Base-by-base conservation (phyloP, 2,113 vertebrate species). In the Chaetodon trifascialis region DNA sequence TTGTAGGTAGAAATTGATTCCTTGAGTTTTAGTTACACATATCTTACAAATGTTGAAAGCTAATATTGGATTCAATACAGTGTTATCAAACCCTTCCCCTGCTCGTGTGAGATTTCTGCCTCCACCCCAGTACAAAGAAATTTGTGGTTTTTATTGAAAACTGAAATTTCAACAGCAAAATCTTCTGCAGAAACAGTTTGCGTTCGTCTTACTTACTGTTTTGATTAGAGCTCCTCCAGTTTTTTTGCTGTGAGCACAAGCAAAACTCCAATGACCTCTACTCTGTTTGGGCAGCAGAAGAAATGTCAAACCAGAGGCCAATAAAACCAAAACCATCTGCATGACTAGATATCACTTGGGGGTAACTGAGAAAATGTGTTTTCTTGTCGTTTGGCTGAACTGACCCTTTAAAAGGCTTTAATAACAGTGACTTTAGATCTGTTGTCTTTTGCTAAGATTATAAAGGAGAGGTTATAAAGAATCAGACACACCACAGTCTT, bases 301-400 rank as follows among this genome's bases (percentile, higher is more conserved):
- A 78, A 63, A 83, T 83, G 42, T 75, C 25, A 83, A 52, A 47
- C 51, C 30, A 5, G 36, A n/a, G 3, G 0, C 25, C 58, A 84
- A 66, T 69, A 73, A 60, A 76, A 56, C 36, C n/a, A 1, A 73
- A 77, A 62, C 63, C 40, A 55, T 77, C 63, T 83, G 67, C 78
- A 55, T 62, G 63, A 55, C 52, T 40, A 5, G 15, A 64, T 42
- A 34, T 34, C 44, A 63, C 34, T 60, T 19, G 6, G 7, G 68
- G 46, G 11, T 47, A 25, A 68, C 40, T n/a, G 58, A 30, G 14
- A 49, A 78, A 75, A 59, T 67, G 71, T 38, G 8, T 36, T 38
- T 69, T 55, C 58, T 66, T 38, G 8, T 23, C 63, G 59, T 72
- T 78, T 66, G 52, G 0, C 21, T 81, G 58, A 69, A 75, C 34